Percentiles rank a stretch among this genome's conserved stretches.
phyloP scores from a whole-genome alignment of 37 sponge, comb jelly and placozoan genomes.

The Lycopodina hypogea region DNA sequence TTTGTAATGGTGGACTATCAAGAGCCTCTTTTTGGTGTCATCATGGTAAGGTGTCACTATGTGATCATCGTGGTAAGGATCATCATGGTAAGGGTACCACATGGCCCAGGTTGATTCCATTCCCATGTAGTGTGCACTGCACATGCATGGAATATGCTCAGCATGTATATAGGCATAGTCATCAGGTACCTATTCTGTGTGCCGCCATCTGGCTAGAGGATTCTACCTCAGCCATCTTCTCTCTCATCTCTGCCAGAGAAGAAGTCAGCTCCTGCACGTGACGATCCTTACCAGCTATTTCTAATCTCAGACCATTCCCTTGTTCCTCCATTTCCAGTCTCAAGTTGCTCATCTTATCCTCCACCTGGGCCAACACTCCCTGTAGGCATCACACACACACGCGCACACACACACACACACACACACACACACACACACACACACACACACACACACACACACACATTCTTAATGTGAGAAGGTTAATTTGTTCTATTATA shows the following conservation, averaged over 20 bases:
- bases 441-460: too few species aligned
- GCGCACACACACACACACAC: background rate
- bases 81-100: too few species aligned
- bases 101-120: too few species aligned
- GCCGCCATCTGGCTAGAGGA: constrained; percentile 5
- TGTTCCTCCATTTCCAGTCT: constrained; percentile 46
- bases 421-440: background rate
- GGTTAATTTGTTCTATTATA: too few species aligned
- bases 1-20: too few species aligned
- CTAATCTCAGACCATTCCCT: constrained; percentile 8
- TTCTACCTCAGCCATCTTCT: constrained; percentile 33
- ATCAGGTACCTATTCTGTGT: constrained; percentile 41
- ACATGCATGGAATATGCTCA: too few species aligned
- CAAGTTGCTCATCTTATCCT: constrained; percentile 23
- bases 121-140: too few species aligned
- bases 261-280: constrained; percentile 26
- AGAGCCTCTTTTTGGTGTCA: too few species aligned
- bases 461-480: too few species aligned
- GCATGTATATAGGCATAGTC: background rate
- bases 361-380: constrained; percentile 36
- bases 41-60: too few species aligned
- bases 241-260: constrained; percentile 34
- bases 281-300: constrained; percentile 37
- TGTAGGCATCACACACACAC: background rate
- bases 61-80: too few species aligned